Evolutionary conservation across 2,797 vertebrate genomes (phyloP).

Genomic region (Alcedo quadribrachys): DNA sequence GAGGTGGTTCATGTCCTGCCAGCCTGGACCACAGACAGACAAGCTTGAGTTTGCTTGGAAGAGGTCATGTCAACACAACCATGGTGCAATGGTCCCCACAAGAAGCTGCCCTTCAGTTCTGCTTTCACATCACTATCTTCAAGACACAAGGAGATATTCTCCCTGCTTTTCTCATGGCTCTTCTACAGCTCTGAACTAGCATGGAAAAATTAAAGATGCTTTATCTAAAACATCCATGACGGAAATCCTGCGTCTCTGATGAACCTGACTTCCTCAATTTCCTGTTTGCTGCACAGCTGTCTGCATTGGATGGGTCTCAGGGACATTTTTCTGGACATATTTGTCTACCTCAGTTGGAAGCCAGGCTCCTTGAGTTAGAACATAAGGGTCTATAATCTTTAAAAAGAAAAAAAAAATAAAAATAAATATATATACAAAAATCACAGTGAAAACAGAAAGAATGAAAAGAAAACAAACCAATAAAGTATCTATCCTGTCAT

Average conservation of each 20-base stretch:
- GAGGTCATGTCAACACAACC: neutral
- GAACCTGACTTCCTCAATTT: constrained; percentile 83
- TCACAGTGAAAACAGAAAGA: constrained; percentile 84
- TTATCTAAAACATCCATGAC: constrained; percentile 73
- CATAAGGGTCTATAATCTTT: constrained; percentile 79
- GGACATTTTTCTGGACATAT: constrained; percentile 72
- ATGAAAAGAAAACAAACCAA: constrained; percentile 95
- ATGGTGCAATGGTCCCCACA: accelerated
- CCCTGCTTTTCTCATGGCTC: neutral
- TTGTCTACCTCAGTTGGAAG: constrained; percentile 77
- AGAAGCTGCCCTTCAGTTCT: neutral
- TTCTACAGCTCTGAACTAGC: constrained; percentile 24
- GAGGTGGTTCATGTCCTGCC: neutral
- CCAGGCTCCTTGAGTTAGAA: constrained; percentile 78
- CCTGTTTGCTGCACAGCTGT: constrained; percentile 79
- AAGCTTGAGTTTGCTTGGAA: neutral
- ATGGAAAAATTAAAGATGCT: constrained; percentile 57
- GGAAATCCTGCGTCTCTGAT: constrained; percentile 79
- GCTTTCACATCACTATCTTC: neutral
- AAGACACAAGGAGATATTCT: neutral
- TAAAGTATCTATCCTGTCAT: constrained; percentile 88
- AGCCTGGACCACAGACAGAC: accelerated
- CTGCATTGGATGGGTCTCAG: constrained; percentile 72
- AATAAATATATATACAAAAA: constrained; percentile 53
- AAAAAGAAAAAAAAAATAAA: constrained; percentile 57